Evolutionary conservation across 2,797 vertebrate species (phyloP), one percentile per base, ranked within the genome.

Genomic region (Sebastiscus albofasciatus): DNA sequence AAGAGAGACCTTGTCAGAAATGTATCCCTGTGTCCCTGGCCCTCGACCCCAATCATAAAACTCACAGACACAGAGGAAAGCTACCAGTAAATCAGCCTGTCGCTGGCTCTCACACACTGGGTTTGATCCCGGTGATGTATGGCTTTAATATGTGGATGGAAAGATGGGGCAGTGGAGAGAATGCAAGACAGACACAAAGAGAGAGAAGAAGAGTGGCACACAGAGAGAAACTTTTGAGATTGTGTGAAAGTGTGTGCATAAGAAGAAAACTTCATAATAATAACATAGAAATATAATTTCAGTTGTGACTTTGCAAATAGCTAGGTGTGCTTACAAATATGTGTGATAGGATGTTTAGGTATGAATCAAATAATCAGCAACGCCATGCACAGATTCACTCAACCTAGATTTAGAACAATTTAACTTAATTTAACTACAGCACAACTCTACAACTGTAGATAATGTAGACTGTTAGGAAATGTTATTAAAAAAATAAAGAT

Each of bases 91-190:
- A 95, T 96, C 93, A 92, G 81, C 49, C 84, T 87, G 90, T 89
- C 80, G 75, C 90, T 75, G 74, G 55, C 77, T 89, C 81, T 90
- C 88, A 90, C 88, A 87, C 87, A 74, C 82, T 61, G 83, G 86
- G 93, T 94, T 95, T 95, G 94, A 96, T 94, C 90, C 88, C 71
- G 62, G 81, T 95, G 92, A 95, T 94, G 75, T 95, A 95, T 92
- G 77, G 79, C 88, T 95, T 92, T 93, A 95, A 94, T 95, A 94
- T 90, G 88, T 90, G 92, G 85, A 91, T 72, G 74, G 89, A 77
- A 85, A 84, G 83, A 90, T 72, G 64, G 39, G 9, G 49, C 72
- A 71, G 74, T 42, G 67, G 74, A 82, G 67, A 72, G 49, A 66
- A 80, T 66, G 36, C 31, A 75, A 72, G 54, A 75, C 29, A 54